Percentiles rank a stretch among this genome's conserved stretches.
Conservation (phyloP, 1,140 invertebrate genomes). For the Eufriesea mexicana region DNA sequence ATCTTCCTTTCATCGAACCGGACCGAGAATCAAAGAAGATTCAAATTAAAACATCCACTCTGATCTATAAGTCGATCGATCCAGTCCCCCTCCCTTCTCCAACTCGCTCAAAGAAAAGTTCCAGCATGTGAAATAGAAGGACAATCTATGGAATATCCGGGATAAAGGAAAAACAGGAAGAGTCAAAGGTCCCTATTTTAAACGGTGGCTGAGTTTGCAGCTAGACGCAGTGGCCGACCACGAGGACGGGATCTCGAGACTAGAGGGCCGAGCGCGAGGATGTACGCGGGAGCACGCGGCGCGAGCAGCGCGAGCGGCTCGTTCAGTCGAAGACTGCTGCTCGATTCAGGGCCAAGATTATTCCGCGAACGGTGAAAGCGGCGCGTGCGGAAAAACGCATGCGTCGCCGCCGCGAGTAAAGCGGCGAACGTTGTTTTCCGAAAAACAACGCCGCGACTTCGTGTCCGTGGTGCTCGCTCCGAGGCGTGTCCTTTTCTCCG, state of each 20-base stretch:
- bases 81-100: too few species aligned
- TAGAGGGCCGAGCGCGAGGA: not conserved
- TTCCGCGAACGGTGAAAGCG: slow-evolving; percentile 55
- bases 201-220: too few species aligned
- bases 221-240: not conserved
- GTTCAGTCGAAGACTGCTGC: slow-evolving; percentile 57
- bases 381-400: slow-evolving; percentile 56
- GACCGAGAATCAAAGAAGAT: too few species aligned
- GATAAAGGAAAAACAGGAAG: too few species aligned
- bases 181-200: too few species aligned
- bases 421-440: slow-evolving; percentile 49
- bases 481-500: slow-evolving; percentile 29
- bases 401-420: slow-evolving; percentile 46
- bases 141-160: too few species aligned
- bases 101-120: too few species aligned
- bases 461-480: not conserved
- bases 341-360: slow-evolving; percentile 66
- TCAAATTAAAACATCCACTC: too few species aligned
- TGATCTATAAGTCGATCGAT: too few species aligned
- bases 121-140: too few species aligned
- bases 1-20: too few species aligned
- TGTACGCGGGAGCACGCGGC: not conserved
- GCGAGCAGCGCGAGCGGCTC: slow-evolving; percentile 23
- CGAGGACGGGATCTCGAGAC: not conserved
- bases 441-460: slow-evolving; percentile 48